Evolutionary conservation across 2,113 vertebrate genomes (phyloP).

Genomic region (Plectropomus leopardus): DNA sequence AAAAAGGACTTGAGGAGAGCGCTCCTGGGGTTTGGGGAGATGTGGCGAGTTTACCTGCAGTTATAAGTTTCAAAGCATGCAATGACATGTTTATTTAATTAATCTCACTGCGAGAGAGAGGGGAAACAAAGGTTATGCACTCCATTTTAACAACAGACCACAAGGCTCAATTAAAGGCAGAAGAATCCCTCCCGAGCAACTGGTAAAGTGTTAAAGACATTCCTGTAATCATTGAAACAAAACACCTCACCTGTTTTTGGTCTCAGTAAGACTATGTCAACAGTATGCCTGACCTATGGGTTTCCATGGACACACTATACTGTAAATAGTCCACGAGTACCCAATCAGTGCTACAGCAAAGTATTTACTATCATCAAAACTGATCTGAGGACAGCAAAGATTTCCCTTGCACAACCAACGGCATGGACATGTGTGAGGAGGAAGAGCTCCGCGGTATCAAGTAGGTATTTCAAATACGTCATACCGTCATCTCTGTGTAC

Average conservation of each 20-base stretch:
- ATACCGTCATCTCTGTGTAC: conserved; percentile 22
- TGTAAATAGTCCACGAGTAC: conserved; percentile 28
- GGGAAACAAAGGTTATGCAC: no score
- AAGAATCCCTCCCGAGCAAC: neutral
- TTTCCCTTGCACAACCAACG: conserved; percentile 23
- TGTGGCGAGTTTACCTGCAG: no score
- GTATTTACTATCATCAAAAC: neutral
- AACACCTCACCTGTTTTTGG: neutral
- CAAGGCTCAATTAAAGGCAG: neutral
- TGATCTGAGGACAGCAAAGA: conserved; percentile 33
- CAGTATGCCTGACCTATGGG: neutral
- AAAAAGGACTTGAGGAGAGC: no score
- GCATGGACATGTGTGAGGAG: conserved; percentile 27
- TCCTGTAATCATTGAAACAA: neutral
- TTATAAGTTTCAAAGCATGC: no score
- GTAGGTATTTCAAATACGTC: conserved; percentile 44
- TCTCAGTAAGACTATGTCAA: neutral
- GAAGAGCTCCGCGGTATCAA: conserved; percentile 37
- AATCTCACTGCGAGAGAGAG: no score
- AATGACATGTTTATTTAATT: no score
- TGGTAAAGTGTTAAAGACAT: neutral
- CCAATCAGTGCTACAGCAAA: neutral
- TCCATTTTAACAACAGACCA: neutral
- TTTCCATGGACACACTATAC: conserved; percentile 38
- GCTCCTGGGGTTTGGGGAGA: no score